Conservation (phyloP, 1,140 invertebrate species). For the Contarinia nasturtii region DNA sequence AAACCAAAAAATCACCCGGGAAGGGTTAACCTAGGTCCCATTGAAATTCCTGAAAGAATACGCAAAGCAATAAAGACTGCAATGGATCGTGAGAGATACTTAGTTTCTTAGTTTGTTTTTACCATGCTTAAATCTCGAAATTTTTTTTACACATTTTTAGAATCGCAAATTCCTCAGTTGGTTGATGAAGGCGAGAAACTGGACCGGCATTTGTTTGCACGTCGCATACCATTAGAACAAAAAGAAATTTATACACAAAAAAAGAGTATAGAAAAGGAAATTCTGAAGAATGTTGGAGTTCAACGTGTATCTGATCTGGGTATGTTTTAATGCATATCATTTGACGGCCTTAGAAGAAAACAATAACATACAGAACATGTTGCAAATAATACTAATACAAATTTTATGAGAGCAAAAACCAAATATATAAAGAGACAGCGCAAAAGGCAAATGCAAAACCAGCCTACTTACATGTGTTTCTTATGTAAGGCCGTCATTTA, state of each 20-base stretch:
- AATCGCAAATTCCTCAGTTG: constrained; percentile 30
- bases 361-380: no score
- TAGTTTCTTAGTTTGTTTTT: no score
- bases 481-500: no score
- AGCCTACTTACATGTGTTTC: no score
- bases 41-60: constrained; percentile 36
- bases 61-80: constrained; percentile 17
- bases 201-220: constrained; percentile 33
- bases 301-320: constrained; percentile 16
- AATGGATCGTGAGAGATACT: constrained; percentile 3
- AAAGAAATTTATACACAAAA: constrained; percentile 21
- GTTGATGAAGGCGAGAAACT: constrained; percentile 30
- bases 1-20: constrained; percentile 53
- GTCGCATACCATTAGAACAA: constrained; percentile 39
- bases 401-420: no score
- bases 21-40: constrained; percentile 24
- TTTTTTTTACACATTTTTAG: no score
- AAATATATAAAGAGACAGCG: no score
- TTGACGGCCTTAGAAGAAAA: no score
- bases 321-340: no score
- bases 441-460: no score
- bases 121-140: no score
- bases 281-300: constrained; percentile 16
- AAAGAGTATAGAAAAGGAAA: background rate
- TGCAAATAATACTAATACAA: no score